Conservation (phyloP, 2,888 invertebrate species). For the Drosophila pseudotakahashii region DNA sequence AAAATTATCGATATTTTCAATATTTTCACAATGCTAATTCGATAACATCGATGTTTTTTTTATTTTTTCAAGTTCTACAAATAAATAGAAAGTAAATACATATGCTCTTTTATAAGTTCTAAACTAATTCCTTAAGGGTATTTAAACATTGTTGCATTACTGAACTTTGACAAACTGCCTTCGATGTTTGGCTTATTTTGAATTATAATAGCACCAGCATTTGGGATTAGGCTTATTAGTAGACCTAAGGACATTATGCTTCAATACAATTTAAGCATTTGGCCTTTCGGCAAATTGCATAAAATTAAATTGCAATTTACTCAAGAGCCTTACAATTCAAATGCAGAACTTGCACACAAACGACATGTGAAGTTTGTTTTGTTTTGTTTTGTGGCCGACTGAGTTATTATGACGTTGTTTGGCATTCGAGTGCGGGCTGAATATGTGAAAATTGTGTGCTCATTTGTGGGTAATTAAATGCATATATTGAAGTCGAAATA, state of each 20-base stretch:
- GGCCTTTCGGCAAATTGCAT: slow-evolving; percentile 37
- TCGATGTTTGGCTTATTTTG: slow-evolving; percentile 6
- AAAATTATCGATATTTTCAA: too few relatives aligned
- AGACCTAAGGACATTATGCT: slow-evolving; percentile 42
- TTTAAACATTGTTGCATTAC: not conserved
- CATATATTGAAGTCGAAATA: slow-evolving; percentile 56
- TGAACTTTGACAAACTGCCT: slow-evolving; percentile 3
- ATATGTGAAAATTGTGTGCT: slow-evolving; percentile 68
- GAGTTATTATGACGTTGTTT: slow-evolving; percentile 70
- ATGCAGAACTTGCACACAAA: slow-evolving; percentile 2
- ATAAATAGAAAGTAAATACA: not conserved
- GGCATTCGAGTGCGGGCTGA: slow-evolving; percentile 46
- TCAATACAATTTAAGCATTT: slow-evolving; percentile 21
- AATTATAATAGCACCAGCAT: slow-evolving; percentile 39
- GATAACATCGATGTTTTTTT: too few relatives aligned
- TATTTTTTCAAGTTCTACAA: too few relatives aligned
- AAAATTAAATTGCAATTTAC: slow-evolving; percentile 66
- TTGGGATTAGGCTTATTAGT: slow-evolving; percentile 59
- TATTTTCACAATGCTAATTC: too few relatives aligned
- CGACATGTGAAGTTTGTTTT: slow-evolving; percentile 58
- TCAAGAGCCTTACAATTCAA: slow-evolving; percentile 33
- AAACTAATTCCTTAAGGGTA: slow-evolving; percentile 9
- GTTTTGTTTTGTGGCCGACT: slow-evolving; percentile 63
- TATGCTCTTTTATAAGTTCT: not conserved
- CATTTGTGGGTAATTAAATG: slow-evolving; percentile 71